These are phyloP conservation scores for Azemiops feae DNA, from an alignment of 2,113 vertebrate species.

Conservation along the genomic window DNA sequence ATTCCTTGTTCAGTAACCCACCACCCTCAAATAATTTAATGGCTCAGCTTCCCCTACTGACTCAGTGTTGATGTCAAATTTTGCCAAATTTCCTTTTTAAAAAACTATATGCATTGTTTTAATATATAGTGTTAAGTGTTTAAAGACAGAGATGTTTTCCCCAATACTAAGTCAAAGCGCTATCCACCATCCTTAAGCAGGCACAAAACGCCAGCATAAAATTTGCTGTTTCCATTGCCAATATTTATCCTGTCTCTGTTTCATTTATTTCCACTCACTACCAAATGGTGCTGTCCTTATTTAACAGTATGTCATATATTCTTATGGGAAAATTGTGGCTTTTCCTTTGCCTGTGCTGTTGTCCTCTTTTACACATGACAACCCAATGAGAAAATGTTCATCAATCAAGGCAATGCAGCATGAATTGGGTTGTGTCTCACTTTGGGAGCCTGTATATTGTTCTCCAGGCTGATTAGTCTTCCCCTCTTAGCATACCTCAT, in stretches of 20 bases:
- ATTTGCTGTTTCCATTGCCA: neutral
- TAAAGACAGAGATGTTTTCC: neutral
- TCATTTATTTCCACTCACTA: neutral
- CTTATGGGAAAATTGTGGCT: neutral
- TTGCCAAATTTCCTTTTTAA: neutral
- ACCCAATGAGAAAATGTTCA: neutral
- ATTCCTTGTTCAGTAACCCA: neutral
- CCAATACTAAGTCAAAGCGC: neutral
- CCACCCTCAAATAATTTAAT: neutral
- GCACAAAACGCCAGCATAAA: neutral
- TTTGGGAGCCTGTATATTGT: neutral
- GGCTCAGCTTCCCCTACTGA: neutral
- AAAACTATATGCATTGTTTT: neutral
- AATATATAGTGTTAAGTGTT: neutral
- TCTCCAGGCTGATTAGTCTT: neutral
- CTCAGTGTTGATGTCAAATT: neutral
- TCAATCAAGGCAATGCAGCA: neutral
- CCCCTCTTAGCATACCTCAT: neutral
- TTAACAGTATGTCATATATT: neutral
- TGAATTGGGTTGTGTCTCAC: neutral
- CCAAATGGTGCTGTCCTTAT: neutral
- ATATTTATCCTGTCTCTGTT: neutral
- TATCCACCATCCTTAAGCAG: neutral
- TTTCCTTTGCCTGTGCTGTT: neutral
- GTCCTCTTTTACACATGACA: neutral